These are phyloP conservation scores for Leptinotarsa undecemlineata DNA, from an alignment of 1,140 invertebrate species.

Conservation along the genomic window DNA sequence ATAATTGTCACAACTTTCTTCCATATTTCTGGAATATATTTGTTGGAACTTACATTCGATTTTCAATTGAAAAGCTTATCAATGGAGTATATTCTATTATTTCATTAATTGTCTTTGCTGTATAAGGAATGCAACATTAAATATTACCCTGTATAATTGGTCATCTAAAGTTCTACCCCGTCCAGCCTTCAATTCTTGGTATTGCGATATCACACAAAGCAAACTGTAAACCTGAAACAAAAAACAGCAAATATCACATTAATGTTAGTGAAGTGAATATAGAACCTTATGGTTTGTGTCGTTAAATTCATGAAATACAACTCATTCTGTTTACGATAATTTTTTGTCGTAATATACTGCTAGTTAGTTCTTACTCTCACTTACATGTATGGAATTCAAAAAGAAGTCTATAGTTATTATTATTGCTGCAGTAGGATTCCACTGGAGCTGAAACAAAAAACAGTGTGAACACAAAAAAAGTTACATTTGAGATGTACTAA, in stretches of 20 bases:
- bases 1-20: too few species aligned
- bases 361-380: slow-evolving; percentile 48
- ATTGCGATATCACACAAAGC: slow-evolving; percentile 80
- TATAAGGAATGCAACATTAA: background rate
- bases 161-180: slow-evolving; percentile 71
- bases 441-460: slow-evolving; percentile 62
- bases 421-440: slow-evolving; percentile 66
- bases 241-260: background rate
- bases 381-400: slow-evolving; percentile 66
- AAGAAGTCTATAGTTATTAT: slow-evolving; percentile 69
- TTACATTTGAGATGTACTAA: too few species aligned
- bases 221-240: slow-evolving; percentile 73
- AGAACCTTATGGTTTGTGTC: too few species aligned
- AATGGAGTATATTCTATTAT: too few species aligned
- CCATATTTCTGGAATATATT: too few species aligned
- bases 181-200: slow-evolving; percentile 76
- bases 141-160: slow-evolving; percentile 47
- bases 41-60: too few species aligned
- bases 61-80: too few species aligned
- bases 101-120: too few species aligned
- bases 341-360: too few species aligned
- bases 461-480: background rate
- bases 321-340: too few species aligned
- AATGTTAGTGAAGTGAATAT: background rate
- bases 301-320: too few species aligned